Conservation (phyloP, 2,888 invertebrate genomes). For the Nomada hirtipes region DNA sequence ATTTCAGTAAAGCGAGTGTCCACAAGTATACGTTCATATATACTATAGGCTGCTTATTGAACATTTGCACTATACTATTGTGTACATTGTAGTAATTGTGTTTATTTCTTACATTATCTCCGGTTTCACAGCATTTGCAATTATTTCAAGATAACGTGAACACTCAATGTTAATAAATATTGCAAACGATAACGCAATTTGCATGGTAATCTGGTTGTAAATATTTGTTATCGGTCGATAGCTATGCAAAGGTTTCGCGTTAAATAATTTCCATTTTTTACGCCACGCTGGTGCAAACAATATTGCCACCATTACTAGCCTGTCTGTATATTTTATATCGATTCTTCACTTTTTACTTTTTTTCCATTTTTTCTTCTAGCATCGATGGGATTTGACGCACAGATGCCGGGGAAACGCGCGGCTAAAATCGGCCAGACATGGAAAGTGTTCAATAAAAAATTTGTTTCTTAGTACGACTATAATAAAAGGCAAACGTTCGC, state of each 20-base stretch:
- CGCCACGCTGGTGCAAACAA: neutral
- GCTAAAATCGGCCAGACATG: slow-evolving; percentile 44
- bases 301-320: neutral
- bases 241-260: neutral
- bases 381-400: slow-evolving; percentile 38
- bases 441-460: slow-evolving; percentile 67
- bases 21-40: neutral
- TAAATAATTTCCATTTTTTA: neutral
- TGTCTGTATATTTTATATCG: neutral
- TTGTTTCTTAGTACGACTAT: slow-evolving; percentile 53
- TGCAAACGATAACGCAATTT: slow-evolving; percentile 4
- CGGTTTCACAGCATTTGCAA: neutral
- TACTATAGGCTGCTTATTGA: neutral
- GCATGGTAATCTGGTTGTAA: neutral
- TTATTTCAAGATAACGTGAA: slow-evolving; percentile 12
- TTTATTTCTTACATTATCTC: slow-evolving; percentile 12
- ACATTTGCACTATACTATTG: neutral
- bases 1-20: slow-evolving; percentile 1
- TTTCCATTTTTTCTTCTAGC: neutral
- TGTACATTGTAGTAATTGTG: slow-evolving; percentile 2
- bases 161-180: neutral
- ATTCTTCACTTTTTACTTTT: neutral
- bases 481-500: slow-evolving; percentile 78
- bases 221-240: neutral
- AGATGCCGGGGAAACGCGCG: slow-evolving; percentile 60